Conservation (phyloP, 30 jellyfish, hydroid and myxozoan genomes). For the Rhopilema esculentum region DNA sequence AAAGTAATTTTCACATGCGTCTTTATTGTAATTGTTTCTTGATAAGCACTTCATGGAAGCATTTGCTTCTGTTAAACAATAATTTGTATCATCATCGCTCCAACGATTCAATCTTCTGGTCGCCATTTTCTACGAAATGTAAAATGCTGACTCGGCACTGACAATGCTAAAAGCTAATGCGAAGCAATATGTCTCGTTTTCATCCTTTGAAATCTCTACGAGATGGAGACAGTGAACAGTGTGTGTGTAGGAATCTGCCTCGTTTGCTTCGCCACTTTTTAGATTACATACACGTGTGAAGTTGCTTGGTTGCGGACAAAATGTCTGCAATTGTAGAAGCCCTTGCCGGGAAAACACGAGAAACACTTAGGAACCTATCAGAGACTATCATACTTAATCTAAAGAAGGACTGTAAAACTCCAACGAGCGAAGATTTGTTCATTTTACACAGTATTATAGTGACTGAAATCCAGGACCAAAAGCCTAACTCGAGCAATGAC, state of each 20-base stretch:
- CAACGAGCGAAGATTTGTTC: constrained; percentile 13
- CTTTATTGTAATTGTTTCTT: constrained; percentile 63
- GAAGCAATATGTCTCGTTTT: constrained; percentile 13
- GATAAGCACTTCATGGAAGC: constrained; percentile 92
- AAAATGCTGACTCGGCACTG: constrained; percentile 9
- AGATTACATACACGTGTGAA: not conserved
- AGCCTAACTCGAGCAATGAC: not conserved
- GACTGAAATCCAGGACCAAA: not conserved
- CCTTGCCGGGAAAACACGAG: not conserved
- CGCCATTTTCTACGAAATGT: constrained; percentile 66
- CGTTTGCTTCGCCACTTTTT: not conserved
- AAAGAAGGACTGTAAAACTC: not conserved
- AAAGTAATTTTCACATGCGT: constrained; percentile 77
- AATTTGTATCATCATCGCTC: constrained; percentile 74
- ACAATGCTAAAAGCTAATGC: not conserved
- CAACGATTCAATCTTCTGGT: constrained; percentile 29
- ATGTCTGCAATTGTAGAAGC: constrained; percentile 4
- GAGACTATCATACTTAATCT: constrained; percentile 2
- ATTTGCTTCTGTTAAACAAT: constrained; percentile 81
- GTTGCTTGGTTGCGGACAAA: not conserved
- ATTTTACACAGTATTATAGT: not conserved
- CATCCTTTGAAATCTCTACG: not conserved
- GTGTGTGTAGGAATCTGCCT: too few relatives aligned
- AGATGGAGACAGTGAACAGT: not conserved
- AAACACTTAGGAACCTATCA: not conserved